Percentiles rank a stretch among this genome's conserved stretches.
These are phyloP conservation scores for Montipora sp. DNA, from an alignment of 64 coral and sea anemone genomes.

Conservation along the genomic window DNA sequence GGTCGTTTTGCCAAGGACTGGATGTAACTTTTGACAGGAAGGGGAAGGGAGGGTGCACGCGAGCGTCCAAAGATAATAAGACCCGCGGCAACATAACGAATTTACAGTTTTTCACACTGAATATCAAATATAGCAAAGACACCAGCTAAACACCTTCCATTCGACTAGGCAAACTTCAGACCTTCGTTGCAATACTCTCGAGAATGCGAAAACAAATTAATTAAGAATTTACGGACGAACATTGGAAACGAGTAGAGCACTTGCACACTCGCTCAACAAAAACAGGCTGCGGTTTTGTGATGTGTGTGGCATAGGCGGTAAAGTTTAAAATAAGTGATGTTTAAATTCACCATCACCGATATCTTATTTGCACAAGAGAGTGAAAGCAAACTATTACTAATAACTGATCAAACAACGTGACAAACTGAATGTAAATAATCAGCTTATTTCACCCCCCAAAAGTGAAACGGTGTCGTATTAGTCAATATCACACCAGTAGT, in stretches of 20 bases:
- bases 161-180: no score
- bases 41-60: no score
- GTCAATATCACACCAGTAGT: not conserved
- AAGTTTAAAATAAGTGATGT: not conserved
- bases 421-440: not conserved
- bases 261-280: not conserved
- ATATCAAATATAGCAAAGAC: no score
- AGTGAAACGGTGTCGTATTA: not conserved
- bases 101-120: no score
- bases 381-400: not conserved
- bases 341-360: not conserved
- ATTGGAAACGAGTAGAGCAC: no score
- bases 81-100: no score
- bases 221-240: no score
- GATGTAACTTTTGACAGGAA: no score
- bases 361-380: constrained; percentile 1
- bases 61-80: no score
- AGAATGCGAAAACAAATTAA: no score
- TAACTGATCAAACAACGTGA: not conserved
- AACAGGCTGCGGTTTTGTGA: not conserved
- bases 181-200: no score
- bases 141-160: no score
- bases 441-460: not conserved
- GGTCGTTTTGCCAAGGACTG: not conserved
- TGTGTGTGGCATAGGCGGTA: not conserved